Base-by-base conservation (phyloP, 2,797 vertebrate genomes). In the Nyctalus aviator region DNA sequence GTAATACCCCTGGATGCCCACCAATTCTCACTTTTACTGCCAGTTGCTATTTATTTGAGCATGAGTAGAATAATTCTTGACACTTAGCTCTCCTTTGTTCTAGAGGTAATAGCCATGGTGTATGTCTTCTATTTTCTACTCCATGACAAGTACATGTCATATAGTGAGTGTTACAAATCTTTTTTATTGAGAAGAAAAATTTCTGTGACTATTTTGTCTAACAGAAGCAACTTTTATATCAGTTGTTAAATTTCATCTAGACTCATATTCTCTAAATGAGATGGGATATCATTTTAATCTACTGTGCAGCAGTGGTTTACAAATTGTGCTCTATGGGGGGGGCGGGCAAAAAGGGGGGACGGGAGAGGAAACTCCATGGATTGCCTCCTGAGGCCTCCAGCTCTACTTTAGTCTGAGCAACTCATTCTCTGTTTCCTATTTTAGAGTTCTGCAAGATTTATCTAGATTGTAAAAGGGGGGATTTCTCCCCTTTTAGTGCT, bases 131-230 rank as follows among this genome's bases (percentile, higher is more conserved):
- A 30, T 77, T 69, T 93, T 90, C 77, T 86, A 5, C 76, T 84
- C n/a, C 23, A 5, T 79, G 17, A 77, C 37, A 72, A 55, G 21
- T 55, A 35, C 15, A 30, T 78, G 71, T 76, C 75, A 69, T 11
- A n/a, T 27, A 48, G 48, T 85, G 59, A 71, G 17, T 72, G 68
- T 84, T 88, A 55, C 62, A 84, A 71, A 37, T 53, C 64, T 73
- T 94, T 90, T 66, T 94, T 44, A 73, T 35, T 81, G 37, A 93
- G 37, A 90, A 72, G 32, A 21, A 94, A 44, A 82, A 86, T 90
- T 71, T 91, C 73, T 81, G 1, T 66, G 41, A 92, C 18, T 78
- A 37, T 90, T 89, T 85, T 72, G 10, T 35, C 77, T 72, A 77
- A 77, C n/a, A 91, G 64, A 95, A 91, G 48, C 48, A 86, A 79